phyloP scores from a whole-genome alignment of 1,140 invertebrate species.

The Cyclargus thomasi region DNA sequence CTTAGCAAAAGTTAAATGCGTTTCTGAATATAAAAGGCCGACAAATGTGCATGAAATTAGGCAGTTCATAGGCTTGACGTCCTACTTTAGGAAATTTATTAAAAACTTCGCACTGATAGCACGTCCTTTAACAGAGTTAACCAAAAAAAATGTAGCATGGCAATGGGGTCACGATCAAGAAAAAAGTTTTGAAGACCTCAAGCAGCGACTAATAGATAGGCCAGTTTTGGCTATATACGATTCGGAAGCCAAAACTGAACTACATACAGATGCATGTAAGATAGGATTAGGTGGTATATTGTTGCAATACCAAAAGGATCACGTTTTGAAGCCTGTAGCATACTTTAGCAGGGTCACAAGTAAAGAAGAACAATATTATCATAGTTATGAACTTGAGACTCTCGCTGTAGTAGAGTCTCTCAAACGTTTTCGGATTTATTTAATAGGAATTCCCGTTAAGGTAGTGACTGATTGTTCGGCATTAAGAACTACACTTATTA shows the following conservation, averaged over 20 bases:
- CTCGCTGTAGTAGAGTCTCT: constrained; percentile 43
- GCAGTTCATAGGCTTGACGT: not conserved
- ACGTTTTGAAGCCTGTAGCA: constrained; percentile 39
- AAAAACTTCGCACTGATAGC: not conserved
- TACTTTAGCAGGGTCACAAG: constrained; percentile 49
- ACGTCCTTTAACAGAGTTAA: not conserved
- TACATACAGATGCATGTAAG: constrained; percentile 45
- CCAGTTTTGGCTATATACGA: constrained; percentile 2
- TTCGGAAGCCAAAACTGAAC: constrained; percentile 27
- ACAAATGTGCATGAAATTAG: not conserved
- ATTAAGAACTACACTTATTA: not conserved
- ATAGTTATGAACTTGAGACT: constrained; percentile 50
- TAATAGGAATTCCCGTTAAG: constrained; percentile 50
- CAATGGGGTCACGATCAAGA: not conserved
- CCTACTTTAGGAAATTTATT: not conserved
- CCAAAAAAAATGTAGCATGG: not conserved
- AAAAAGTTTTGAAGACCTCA: not conserved
- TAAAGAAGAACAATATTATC: constrained; percentile 40
- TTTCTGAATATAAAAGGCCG: not conserved
- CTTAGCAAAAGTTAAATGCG: not conserved
- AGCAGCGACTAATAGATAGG: not conserved
- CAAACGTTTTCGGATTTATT: constrained; percentile 45
- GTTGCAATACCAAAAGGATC: constrained; percentile 23
- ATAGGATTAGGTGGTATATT: constrained; percentile 35
- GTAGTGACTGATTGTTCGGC: constrained; percentile 54